These are phyloP conservation scores for Athalia cordata DNA, from an alignment of 2,888 invertebrate species.

Conservation along the genomic window DNA sequence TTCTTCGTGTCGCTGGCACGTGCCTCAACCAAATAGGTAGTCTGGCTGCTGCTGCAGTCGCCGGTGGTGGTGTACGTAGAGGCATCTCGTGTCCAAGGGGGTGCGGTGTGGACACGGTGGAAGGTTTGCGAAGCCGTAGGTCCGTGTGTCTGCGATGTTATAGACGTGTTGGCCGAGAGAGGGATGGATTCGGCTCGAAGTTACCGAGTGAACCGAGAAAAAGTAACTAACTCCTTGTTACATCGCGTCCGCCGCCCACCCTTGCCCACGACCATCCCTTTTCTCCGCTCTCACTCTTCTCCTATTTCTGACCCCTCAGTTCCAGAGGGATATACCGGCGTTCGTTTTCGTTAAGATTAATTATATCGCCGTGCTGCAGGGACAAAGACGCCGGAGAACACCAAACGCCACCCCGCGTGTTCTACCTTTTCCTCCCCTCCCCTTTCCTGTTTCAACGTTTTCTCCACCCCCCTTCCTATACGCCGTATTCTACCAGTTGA, in stretches of 20 bases:
- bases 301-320: not conserved
- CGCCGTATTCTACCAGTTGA: not conserved
- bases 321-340: slow-evolving; percentile 25
- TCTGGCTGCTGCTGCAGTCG: not conserved
- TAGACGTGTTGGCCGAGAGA: not conserved
- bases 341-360: slow-evolving; percentile 41
- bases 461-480: not conserved
- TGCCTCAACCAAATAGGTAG: slow-evolving; percentile 13
- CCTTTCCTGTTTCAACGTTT: not conserved
- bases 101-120: slow-evolving; percentile 29
- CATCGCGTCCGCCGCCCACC: slow-evolving; percentile 19
- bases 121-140: slow-evolving; percentile 7
- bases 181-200: slow-evolving; percentile 12
- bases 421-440: not conserved
- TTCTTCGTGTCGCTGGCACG: slow-evolving; percentile 37
- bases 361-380: slow-evolving; percentile 10
- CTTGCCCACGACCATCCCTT: not conserved
- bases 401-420: not conserved
- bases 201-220: slow-evolving; percentile 45
- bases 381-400: slow-evolving; percentile 16
- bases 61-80: slow-evolving; percentile 36
- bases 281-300: no score
- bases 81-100: slow-evolving; percentile 14
- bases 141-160: not conserved
- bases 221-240: slow-evolving; percentile 47